Conservation (phyloP, 2,797 vertebrate genomes). For the Tadarida brasiliensis region DNA sequence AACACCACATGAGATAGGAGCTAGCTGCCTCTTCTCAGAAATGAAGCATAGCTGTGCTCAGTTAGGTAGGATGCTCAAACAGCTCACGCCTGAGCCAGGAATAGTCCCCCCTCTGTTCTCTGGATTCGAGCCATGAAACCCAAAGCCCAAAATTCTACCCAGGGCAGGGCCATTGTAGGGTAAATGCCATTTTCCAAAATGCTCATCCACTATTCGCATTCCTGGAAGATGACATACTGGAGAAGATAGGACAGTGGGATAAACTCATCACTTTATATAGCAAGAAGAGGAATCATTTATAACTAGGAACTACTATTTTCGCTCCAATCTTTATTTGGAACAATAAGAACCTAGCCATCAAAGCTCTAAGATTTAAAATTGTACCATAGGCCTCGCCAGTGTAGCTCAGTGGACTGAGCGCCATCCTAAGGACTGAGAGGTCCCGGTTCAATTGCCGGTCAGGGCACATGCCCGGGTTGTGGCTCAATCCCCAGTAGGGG, state of each 20-base stretch:
- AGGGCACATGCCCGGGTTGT: too few relatives aligned
- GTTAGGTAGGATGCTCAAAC: not conserved
- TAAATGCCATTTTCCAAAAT: not conserved
- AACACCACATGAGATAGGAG: not conserved
- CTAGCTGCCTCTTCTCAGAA: not conserved
- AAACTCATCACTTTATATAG: not conserved
- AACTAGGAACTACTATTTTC: not conserved
- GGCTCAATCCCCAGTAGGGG: too few relatives aligned
- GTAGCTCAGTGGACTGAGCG: too few relatives aligned
- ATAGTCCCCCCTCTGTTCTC: not conserved
- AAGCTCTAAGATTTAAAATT: constrained; percentile 26
- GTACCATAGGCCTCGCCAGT: not conserved
- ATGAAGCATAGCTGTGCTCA: constrained; percentile 25
- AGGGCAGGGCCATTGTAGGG: not conserved
- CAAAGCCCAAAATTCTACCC: not conserved
- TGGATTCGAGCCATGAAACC: not conserved
- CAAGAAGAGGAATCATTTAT: not conserved
- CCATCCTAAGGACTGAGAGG: too few relatives aligned
- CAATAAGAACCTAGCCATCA: constrained; percentile 10
- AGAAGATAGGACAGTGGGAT: not conserved
- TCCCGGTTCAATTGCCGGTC: too few relatives aligned
- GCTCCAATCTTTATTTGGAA: not conserved
- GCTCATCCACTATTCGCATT: not conserved
- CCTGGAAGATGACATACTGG: not conserved
- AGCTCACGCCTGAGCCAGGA: not conserved